Evolutionary conservation across 2,797 vertebrate species (phyloP).

Genomic region (Enteromius trimaculatus): DNA sequence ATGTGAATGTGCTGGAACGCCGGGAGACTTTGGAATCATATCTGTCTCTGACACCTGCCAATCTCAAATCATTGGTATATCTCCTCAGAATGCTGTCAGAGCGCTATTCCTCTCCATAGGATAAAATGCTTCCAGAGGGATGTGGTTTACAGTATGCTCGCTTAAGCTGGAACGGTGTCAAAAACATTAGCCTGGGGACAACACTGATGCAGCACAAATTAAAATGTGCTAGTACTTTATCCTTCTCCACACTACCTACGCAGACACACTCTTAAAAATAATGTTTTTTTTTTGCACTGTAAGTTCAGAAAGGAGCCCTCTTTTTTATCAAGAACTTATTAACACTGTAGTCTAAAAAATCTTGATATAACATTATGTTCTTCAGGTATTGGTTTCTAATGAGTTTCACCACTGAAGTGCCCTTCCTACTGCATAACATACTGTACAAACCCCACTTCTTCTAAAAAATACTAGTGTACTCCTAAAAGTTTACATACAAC

Average conservation of each 20-base stretch:
- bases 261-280: slow-evolving; percentile 19
- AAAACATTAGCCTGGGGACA: slow-evolving; percentile 15
- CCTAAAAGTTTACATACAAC: neutral
- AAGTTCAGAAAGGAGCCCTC: neutral
- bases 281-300: neutral
- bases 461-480: neutral
- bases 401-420: neutral
- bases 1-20: slow-evolving; percentile 28
- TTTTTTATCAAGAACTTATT: neutral
- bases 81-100: slow-evolving; percentile 31
- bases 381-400: neutral
- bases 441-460: too few species aligned
- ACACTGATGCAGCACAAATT: slow-evolving; percentile 40
- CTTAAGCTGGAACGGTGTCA: slow-evolving; percentile 37
- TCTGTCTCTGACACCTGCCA: slow-evolving; percentile 41
- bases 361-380: neutral
- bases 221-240: slow-evolving; percentile 26
- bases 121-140: slow-evolving; percentile 19
- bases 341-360: neutral
- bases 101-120: neutral
- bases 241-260: neutral
- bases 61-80: slow-evolving; percentile 21
- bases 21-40: slow-evolving; percentile 13
- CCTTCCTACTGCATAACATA: neutral
- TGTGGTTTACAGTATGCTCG: slow-evolving; percentile 18